Conservation (phyloP, 1,140 invertebrate species). For the Harlomillsia oculata region DNA sequence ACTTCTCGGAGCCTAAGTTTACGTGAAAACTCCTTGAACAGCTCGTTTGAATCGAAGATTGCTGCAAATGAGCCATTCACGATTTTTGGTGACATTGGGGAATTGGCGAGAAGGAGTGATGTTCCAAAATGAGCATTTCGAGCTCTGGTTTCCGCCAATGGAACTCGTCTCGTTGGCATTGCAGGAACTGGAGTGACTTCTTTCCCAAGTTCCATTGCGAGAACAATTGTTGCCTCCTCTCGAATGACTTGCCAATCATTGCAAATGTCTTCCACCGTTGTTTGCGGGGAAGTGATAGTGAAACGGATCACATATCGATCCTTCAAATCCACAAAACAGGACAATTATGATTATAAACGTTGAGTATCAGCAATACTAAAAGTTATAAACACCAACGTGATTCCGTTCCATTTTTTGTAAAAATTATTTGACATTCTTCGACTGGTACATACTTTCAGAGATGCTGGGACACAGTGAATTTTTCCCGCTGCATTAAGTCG, state of each 20-base stretch:
- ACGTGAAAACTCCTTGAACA: slow-evolving; percentile 33
- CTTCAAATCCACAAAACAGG: slow-evolving; percentile 40
- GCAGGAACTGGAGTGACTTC: slow-evolving; percentile 41
- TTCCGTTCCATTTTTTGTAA: slow-evolving; percentile 4
- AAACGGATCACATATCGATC: slow-evolving; percentile 84
- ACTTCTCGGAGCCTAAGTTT: slow-evolving; percentile 30
- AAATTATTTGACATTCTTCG: too few species aligned
- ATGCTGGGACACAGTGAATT: slow-evolving; percentile 87
- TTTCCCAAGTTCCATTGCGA: slow-evolving; percentile 28
- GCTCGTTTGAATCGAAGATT: slow-evolving; percentile 68
- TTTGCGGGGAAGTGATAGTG: slow-evolving; percentile 82
- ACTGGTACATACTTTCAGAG: too few species aligned
- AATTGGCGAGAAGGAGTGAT: slow-evolving; percentile 82
- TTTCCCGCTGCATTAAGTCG: slow-evolving; percentile 69
- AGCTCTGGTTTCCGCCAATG: slow-evolving; percentile 60
- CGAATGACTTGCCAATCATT: slow-evolving; percentile 46
- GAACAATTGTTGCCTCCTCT: slow-evolving; percentile 39
- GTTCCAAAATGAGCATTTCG: slow-evolving; percentile 73
- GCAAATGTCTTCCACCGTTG: slow-evolving; percentile 73
- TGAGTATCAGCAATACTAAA: too few species aligned
- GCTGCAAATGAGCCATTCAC: slow-evolving; percentile 94
- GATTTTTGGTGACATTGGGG: slow-evolving; percentile 92
- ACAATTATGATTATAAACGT: too few species aligned
- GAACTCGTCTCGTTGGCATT: slow-evolving; percentile 28
- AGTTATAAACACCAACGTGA: too few species aligned